Conservation (phyloP, 2,113 vertebrate genomes). For the Nothobranchius kuhntae region DNA sequence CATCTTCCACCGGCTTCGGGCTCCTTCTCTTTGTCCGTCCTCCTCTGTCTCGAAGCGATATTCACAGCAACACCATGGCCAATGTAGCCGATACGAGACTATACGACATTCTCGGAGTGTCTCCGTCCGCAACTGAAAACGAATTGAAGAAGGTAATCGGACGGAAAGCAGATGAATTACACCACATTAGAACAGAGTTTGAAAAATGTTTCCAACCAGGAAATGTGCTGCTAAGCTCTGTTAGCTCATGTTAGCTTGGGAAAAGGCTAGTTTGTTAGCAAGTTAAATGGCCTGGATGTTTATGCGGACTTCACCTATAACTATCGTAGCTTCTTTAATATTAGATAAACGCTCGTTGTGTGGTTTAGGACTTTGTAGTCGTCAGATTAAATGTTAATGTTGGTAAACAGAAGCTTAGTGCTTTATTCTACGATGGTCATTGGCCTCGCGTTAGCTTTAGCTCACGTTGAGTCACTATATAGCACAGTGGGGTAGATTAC, state of each 20-base stretch:
- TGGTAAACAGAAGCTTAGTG: neutral
- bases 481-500: no score
- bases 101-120: slow-evolving; percentile 92
- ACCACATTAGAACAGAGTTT: neutral
- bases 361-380: neutral
- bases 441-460: slow-evolving; percentile 60
- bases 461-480: slow-evolving; percentile 5
- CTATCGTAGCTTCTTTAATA: fast-evolving
- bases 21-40: slow-evolving; percentile 66
- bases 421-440: neutral
- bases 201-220: slow-evolving; percentile 26
- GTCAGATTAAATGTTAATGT: neutral
- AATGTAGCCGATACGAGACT: slow-evolving; percentile 91
- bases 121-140: slow-evolving; percentile 88
- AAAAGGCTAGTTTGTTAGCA: slow-evolving; percentile 14
- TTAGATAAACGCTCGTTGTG: neutral
- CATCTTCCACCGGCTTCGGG: slow-evolving; percentile 59
- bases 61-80: slow-evolving; percentile 81
- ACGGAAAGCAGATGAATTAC: no score
- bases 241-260: slow-evolving; percentile 27
- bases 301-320: neutral
- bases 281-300: slow-evolving; percentile 39
- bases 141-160: slow-evolving; percentile 91
- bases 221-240: slow-evolving; percentile 53
- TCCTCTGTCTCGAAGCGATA: slow-evolving; percentile 50